phyloP scores from a whole-genome alignment of 2,113 vertebrate genomes.

The Embiotoca jacksoni region DNA sequence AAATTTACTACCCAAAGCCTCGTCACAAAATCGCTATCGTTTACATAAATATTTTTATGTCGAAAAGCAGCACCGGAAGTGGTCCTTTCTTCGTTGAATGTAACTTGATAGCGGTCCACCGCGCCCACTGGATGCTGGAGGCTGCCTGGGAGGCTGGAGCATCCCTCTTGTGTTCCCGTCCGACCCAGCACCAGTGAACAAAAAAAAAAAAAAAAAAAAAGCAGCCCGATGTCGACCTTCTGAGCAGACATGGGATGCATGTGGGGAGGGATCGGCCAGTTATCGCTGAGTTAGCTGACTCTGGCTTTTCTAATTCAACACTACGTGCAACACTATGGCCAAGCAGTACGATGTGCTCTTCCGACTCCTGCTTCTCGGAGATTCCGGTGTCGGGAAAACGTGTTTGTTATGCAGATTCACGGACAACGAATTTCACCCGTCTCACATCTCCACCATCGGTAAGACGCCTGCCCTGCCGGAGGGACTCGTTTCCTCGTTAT shows the following conservation, averaged over 20 bases:
- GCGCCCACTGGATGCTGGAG: slow-evolving; percentile 76
- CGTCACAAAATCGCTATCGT: not conserved
- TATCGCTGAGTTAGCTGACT: slow-evolving; percentile 75
- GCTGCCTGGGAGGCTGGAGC: slow-evolving; percentile 59
- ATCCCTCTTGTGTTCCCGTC: slow-evolving; percentile 51
- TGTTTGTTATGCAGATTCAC: slow-evolving; percentile 98
- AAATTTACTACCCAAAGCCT: too few relatives aligned
- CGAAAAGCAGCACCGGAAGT: slow-evolving; percentile 44
- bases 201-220: slow-evolving; percentile 24
- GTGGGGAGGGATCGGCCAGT: slow-evolving; percentile 49
- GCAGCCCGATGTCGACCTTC: slow-evolving; percentile 28
- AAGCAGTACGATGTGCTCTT: slow-evolving; percentile 98
- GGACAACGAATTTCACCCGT: slow-evolving; percentile 97
- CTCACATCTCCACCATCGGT: slow-evolving; percentile 99
- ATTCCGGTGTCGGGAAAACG: slow-evolving; percentile 98
- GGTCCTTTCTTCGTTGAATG: rapidly evolving
- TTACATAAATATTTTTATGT: slow-evolving; percentile 17
- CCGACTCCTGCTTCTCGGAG: slow-evolving; percentile 95
- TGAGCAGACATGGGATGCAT: slow-evolving; percentile 75
- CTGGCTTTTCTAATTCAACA: slow-evolving; percentile 27
- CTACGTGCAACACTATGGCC: slow-evolving; percentile 85
- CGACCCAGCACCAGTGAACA: slow-evolving; percentile 25
- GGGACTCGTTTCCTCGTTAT: not conserved
- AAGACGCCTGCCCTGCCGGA: slow-evolving; percentile 68
- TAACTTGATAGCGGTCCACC: slow-evolving; percentile 62